phyloP scores from a whole-genome alignment of 2,113 vertebrate genomes.

The Chloropsis hardwickii region DNA sequence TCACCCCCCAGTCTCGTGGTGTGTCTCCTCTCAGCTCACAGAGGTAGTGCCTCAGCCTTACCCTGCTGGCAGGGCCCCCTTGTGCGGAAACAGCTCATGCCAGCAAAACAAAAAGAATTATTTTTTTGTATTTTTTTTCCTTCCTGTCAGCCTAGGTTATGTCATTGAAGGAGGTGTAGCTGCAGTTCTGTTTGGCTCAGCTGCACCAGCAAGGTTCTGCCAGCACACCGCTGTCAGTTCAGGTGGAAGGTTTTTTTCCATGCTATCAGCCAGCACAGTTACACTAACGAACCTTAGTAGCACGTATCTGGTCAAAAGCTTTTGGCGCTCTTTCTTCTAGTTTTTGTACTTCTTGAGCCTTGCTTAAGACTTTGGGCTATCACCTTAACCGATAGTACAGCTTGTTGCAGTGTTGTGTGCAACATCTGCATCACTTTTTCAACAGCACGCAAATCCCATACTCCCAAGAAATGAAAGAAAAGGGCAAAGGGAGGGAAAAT shows the following conservation, averaged over 20 bases:
- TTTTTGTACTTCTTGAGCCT: background rate
- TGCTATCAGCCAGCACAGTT: background rate
- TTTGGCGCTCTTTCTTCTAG: background rate
- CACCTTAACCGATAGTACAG: background rate
- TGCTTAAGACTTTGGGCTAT: background rate
- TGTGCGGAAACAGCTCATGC: background rate
- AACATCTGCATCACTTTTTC: background rate
- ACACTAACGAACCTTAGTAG: background rate
- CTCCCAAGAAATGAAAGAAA: background rate
- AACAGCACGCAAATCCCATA: fast-evolving
- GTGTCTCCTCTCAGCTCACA: background rate
- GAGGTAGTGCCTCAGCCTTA: background rate
- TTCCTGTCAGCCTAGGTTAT: slow-evolving; percentile 41
- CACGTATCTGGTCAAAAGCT: background rate
- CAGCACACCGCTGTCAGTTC: background rate
- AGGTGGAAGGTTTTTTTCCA: background rate
- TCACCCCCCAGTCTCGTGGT: background rate
- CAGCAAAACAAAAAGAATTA: background rate
- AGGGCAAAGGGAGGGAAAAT: background rate
- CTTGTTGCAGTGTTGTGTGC: background rate
- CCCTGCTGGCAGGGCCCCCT: slow-evolving; percentile 1
- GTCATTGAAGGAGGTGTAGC: slow-evolving; percentile 32
- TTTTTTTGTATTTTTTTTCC: background rate
- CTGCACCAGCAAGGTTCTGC: background rate
- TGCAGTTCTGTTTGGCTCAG: slow-evolving; percentile 39